Evolutionary conservation across 1,140 invertebrate genomes (phyloP), one percentile per base, ranked within the genome.

Genomic region (Ylistrum balloti): DNA sequence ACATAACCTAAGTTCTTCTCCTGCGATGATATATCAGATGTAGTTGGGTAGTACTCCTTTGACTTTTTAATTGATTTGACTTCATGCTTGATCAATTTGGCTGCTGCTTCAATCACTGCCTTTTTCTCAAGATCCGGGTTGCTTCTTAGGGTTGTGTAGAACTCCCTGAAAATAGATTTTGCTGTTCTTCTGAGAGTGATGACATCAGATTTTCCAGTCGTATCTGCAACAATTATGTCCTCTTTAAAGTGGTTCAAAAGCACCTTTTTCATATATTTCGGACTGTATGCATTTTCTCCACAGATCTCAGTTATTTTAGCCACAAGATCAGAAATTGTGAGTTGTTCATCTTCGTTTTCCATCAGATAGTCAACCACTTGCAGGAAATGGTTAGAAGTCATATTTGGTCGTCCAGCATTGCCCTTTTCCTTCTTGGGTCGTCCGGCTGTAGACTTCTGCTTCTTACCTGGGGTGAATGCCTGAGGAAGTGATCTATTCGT

Each of bases 191-290:
- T 86, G 32, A 90, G 35, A n/a, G 89, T 90, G 28, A 93, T 89
- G 88, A 93, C 56, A 92, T 88, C 89, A 28, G 41, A 17, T 88
- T 92, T 92, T 13, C 88, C 88, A 89, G 88, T 88, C n/a, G 90
- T 33, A 45, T 38, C 85, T 41, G 90, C 56, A 10, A 92, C 91
- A 0, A 92, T 35, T 45, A 88, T 88, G n/a, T 48, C 56, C 13
- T 89, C 32, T 33, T 90, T 89, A 91, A 89, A 93, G 35, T 91
- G 85, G 48, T 91, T 90, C 32, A 90, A 33, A 9, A 92, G 22
- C 34, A 89, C 90, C 20, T 90, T 91, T 41, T 93, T 93, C 91
- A 93, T 92, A 86, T 93, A 90, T 34, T 20, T 41, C 17, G 38
- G 28, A 41, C 88, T 91, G 35, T 91, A 92, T 5, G 92, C 32